These are phyloP conservation scores for Nowickia ferox DNA, from an alignment of 2,888 invertebrate species.

Conservation along the genomic window DNA sequence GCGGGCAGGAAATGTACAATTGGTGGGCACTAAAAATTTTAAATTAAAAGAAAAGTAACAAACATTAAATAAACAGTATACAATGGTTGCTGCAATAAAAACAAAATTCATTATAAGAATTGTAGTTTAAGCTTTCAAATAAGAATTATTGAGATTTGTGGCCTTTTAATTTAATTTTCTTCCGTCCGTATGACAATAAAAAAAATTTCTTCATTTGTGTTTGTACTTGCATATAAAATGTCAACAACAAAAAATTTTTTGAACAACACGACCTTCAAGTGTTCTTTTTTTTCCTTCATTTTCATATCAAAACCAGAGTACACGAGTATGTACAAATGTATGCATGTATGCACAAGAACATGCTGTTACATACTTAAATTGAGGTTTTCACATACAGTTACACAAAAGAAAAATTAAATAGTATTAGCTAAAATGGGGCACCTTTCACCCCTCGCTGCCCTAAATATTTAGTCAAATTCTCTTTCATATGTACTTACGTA, in stretches of 20 bases:
- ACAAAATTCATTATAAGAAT: constrained; percentile 45
- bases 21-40: constrained; percentile 83
- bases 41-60: constrained; percentile 28
- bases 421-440: not conserved
- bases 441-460: not conserved
- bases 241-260: not conserved
- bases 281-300: constrained; percentile 1
- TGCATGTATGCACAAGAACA: too few species aligned
- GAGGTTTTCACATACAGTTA: not conserved
- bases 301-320: not conserved
- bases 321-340: too few species aligned
- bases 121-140: constrained; percentile 31
- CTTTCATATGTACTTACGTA: too few species aligned
- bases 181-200: not conserved
- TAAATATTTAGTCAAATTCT: not conserved
- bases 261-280: constrained; percentile 46
- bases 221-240: not conserved
- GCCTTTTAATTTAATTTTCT: constrained; percentile 68
- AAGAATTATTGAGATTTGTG: constrained; percentile 66
- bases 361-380: too few species aligned
- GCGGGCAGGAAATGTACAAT: constrained; percentile 91
- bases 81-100: constrained; percentile 20
- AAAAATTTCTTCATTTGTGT: not conserved
- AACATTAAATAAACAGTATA: constrained; percentile 8
- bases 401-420: not conserved